Percentiles rank a stretch among this genome's conserved stretches.
These are phyloP conservation scores for Phorcus lineatus DNA, from an alignment of 2,888 invertebrate genomes.

Conservation along the genomic window DNA sequence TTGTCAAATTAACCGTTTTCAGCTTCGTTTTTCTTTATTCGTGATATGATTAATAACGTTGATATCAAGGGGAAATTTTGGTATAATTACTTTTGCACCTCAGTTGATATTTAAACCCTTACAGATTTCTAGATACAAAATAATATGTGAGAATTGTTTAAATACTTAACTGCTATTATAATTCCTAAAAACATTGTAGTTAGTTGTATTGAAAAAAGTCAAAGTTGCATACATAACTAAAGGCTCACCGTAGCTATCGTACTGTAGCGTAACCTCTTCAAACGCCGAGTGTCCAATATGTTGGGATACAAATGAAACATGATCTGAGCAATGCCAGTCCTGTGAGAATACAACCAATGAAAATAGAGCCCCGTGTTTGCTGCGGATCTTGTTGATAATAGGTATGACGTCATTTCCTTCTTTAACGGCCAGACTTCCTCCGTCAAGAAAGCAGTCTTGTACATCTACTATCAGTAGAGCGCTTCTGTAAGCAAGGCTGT, in stretches of 20 bases:
- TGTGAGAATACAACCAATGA: slow-evolving; percentile 60
- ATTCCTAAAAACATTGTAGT: too few species aligned
- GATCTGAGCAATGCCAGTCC: slow-evolving; percentile 68
- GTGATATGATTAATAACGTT: too few species aligned
- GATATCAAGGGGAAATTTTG: too few species aligned
- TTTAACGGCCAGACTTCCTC: slow-evolving; percentile 59
- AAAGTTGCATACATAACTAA: not conserved
- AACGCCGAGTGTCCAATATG: slow-evolving; percentile 40
- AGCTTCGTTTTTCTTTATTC: too few species aligned
- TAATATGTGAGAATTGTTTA: too few species aligned
- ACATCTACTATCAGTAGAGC: slow-evolving; percentile 67
- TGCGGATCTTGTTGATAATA: slow-evolving; percentile 60
- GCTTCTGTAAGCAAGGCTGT: not conserved
- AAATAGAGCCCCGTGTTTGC: slow-evolving; percentile 41
- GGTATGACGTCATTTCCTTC: slow-evolving; percentile 58
- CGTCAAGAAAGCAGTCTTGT: slow-evolving; percentile 66
- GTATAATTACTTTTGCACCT: too few species aligned
- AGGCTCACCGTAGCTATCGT: slow-evolving; percentile 51
- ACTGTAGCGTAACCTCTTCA: slow-evolving; percentile 45
- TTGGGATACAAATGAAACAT: slow-evolving; percentile 68
- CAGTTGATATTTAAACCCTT: too few species aligned
- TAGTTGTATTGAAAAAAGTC: too few species aligned
- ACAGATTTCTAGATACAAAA: too few species aligned
- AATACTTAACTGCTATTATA: too few species aligned
- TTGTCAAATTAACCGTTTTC: too few species aligned